These are phyloP conservation scores for Cephalopterus ornatus DNA, from an alignment of 2,113 vertebrate species.

Conservation along the genomic window DNA sequence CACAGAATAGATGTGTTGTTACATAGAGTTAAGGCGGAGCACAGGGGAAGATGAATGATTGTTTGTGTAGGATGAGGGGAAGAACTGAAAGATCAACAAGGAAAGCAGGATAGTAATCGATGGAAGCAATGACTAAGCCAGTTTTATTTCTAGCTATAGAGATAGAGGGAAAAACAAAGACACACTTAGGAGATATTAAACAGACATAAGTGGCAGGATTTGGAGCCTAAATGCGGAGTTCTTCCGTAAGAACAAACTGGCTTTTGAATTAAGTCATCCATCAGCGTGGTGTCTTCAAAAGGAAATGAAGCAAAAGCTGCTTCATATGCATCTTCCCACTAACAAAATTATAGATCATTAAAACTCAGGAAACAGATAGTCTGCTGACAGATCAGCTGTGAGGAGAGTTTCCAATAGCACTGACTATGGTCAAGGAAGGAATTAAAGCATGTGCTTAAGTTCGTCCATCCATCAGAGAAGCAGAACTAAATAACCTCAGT, in stretches of 20 bases:
- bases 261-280: constrained; percentile 8
- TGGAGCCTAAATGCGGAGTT: background rate
- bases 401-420: background rate
- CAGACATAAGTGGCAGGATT: background rate
- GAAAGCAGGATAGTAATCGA: background rate
- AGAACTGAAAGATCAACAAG: background rate
- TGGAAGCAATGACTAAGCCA: background rate
- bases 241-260: background rate
- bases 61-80: background rate
- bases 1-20: background rate
- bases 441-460: background rate
- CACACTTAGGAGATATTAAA: background rate
- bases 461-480: background rate
- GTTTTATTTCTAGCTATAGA: background rate
- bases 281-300: background rate
- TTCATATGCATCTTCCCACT: constrained; percentile 6
- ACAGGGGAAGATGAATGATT: background rate
- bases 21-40: background rate
- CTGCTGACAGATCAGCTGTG: background rate
- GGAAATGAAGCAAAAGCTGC: background rate
- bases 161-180: background rate
- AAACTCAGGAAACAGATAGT: background rate
- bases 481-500: background rate
- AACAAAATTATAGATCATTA: background rate
- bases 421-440: background rate